Percentiles rank a stretch among this genome's conserved stretches.
phyloP scores from a whole-genome alignment of 1,140 invertebrate genomes.

The Coptotermes formosanus region DNA sequence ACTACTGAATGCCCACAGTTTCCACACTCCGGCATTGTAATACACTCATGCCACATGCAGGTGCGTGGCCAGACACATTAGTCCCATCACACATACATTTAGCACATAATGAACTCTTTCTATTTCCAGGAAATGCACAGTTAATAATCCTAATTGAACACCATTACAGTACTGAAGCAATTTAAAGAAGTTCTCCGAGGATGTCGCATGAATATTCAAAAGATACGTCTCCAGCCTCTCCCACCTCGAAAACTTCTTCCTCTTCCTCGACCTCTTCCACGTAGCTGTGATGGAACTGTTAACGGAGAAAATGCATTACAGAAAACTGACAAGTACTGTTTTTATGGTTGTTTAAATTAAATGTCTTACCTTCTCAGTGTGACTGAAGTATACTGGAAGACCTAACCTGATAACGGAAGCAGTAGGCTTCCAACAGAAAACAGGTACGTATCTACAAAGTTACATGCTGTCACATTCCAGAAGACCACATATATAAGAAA shows the following conservation, averaged over 20 bases:
- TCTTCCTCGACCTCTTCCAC: conserved; percentile 45
- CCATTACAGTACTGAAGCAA: not conserved
- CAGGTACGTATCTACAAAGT: not conserved
- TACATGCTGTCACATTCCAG: too few species aligned
- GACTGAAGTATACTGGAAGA: too few species aligned
- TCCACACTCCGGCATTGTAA: not conserved
- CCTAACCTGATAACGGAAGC: too few species aligned
- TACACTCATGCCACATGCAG: not conserved
- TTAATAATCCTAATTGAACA: not conserved
- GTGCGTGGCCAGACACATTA: too few species aligned
- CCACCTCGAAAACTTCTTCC: conserved; percentile 46
- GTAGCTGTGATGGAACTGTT: conserved; percentile 29
- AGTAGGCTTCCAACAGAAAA: not conserved
- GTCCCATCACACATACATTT: too few species aligned
- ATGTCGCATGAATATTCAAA: conserved; percentile 5
- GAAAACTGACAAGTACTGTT: too few species aligned
- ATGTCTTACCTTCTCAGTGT: too few species aligned
- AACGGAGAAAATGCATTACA: not conserved
- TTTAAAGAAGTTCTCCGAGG: not conserved
- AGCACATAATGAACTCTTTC: not conserved
- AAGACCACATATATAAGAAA: too few species aligned
- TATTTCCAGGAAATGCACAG: conserved; percentile 7
- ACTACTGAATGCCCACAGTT: not conserved
- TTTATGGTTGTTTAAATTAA: too few species aligned
- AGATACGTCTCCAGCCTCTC: conserved; percentile 45